Conservation (phyloP, 2,888 invertebrate species). For the Campaea margaritaria region DNA sequence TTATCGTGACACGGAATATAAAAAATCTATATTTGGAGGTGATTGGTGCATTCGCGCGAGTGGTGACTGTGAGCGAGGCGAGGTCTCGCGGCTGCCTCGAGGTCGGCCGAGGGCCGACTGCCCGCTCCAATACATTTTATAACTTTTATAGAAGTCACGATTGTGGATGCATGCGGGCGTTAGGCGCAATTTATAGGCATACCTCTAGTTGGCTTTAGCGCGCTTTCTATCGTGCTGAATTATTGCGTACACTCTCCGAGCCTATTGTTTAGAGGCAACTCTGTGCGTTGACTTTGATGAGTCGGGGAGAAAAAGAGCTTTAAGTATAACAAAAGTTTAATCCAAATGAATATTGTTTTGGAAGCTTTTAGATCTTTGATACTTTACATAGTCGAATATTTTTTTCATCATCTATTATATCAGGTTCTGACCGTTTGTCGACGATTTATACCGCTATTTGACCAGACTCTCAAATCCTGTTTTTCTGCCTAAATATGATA, state of each 20-base stretch:
- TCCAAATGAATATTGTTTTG: no score
- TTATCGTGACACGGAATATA: slow-evolving; percentile 65
- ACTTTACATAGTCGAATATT: no score
- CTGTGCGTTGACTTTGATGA: background rate
- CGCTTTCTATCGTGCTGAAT: slow-evolving; percentile 26
- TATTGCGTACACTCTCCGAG: slow-evolving; percentile 20
- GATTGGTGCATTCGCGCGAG: slow-evolving; percentile 75
- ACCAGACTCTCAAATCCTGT: slow-evolving; percentile 20
- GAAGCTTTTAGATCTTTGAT: no score
- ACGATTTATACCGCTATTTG: slow-evolving; percentile 21
- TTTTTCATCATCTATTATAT: slow-evolving; percentile 1
- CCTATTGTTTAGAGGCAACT: slow-evolving; percentile 22
- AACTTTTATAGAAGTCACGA: slow-evolving; percentile 50
- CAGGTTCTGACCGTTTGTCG: slow-evolving; percentile 5
- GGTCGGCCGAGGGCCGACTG: slow-evolving; percentile 70
- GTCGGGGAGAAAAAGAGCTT: no score
- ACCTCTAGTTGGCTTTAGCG: slow-evolving; percentile 17
- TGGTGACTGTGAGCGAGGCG: slow-evolving; percentile 69
- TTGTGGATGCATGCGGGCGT: slow-evolving; percentile 32
- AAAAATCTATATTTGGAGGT: slow-evolving; percentile 76
- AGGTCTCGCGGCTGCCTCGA: slow-evolving; percentile 66
- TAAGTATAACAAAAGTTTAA: no score
- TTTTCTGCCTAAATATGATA: background rate
- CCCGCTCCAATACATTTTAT: slow-evolving; percentile 48
- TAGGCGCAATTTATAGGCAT: slow-evolving; percentile 29